phyloP scores from a whole-genome alignment of 2,797 vertebrate species.

The Manis crassicaudata region DNA sequence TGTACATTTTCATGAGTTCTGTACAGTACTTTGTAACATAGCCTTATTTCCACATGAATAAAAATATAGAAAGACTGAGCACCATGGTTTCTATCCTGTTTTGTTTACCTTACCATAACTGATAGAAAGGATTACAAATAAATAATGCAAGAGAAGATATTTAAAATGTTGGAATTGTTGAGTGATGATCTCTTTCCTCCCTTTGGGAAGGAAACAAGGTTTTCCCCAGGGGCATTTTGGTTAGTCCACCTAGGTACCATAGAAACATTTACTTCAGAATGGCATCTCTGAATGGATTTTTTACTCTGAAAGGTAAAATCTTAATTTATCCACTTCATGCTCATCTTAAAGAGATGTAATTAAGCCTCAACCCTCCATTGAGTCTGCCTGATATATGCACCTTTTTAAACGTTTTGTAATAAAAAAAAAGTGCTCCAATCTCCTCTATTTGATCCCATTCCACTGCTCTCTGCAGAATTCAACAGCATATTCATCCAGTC shows the following conservation, averaged over 20 bases:
- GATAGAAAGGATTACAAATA: neutral
- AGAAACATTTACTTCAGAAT: neutral
- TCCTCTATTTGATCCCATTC: neutral
- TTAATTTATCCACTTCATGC: neutral
- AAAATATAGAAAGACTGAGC: neutral
- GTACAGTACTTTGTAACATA: no score
- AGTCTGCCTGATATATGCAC: neutral
- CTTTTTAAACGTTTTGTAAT: neutral
- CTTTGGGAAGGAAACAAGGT: neutral
- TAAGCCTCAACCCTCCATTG: neutral
- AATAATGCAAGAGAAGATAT: neutral
- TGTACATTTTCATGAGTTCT: neutral
- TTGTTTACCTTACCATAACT: neutral
- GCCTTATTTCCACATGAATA: neutral
- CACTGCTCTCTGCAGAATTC: constrained; percentile 31
- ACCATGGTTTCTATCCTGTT: neutral
- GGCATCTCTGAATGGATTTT: neutral
- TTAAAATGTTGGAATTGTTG: neutral
- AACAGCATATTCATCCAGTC: constrained; percentile 52
- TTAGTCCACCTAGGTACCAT: neutral
- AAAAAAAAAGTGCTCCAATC: neutral
- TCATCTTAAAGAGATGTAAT: constrained; percentile 38
- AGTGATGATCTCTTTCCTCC: neutral
- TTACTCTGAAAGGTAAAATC: constrained; percentile 1
- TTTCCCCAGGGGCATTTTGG: neutral